phyloP scores from a whole-genome alignment of 2,797 vertebrate genomes.

The Onychomys leucogaster region DNA sequence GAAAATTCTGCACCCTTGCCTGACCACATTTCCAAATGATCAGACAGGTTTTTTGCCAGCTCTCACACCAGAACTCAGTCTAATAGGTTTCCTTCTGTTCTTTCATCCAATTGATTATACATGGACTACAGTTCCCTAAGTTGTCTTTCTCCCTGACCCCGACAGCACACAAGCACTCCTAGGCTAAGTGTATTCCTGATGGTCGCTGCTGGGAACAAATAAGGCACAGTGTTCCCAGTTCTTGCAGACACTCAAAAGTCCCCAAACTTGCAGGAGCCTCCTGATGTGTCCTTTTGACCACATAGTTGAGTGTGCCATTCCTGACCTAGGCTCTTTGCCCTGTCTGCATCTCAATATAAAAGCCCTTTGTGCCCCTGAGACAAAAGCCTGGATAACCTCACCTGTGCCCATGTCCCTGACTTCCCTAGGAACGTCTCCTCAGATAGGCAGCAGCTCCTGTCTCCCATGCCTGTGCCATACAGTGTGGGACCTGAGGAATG shows the following conservation, averaged over 20 bases:
- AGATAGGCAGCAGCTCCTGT: background rate
- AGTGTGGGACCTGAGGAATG: background rate
- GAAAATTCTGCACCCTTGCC: no score
- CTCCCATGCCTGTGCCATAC: background rate
- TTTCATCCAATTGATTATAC: background rate
- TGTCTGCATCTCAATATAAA: background rate
- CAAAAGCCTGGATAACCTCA: background rate
- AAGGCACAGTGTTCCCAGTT: background rate
- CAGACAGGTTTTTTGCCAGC: background rate
- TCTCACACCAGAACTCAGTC: no score
- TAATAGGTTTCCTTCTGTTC: background rate
- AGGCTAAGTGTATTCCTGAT: background rate
- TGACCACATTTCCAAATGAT: background rate
- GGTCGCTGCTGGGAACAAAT: background rate
- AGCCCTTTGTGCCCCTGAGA: background rate
- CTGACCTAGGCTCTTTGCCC: background rate
- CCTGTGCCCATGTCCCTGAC: background rate
- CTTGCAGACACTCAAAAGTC: background rate
- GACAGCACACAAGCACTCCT: background rate
- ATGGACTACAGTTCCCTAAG: background rate
- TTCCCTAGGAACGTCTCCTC: background rate
- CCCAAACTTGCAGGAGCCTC: background rate
- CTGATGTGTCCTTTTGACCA: background rate
- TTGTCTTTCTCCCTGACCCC: background rate
- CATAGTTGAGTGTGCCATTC: background rate